A percentile compares a stretch with the other conserved stretches of the same genome.
These are phyloP conservation scores for Eupeodes latifasciatus DNA, from an alignment of 2,888 invertebrate species.

Conservation along the genomic window DNA sequence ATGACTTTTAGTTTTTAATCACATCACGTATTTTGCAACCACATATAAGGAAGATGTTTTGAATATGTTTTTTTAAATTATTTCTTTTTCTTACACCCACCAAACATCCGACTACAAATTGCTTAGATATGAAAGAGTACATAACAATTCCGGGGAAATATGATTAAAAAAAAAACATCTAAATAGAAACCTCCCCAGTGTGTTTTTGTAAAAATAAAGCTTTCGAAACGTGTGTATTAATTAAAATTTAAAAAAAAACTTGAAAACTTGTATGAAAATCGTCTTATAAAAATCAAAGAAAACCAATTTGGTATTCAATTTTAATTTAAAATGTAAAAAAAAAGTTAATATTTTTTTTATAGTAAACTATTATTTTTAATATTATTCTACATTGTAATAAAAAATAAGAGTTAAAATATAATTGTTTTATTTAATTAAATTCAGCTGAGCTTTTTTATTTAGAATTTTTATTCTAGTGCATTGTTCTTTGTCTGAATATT, in stretches of 20 bases:
- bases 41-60: not conserved
- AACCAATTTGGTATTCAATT: slow-evolving; percentile 55
- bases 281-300: slow-evolving; percentile 29
- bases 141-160: slow-evolving; percentile 14
- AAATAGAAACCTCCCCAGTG: slow-evolving; percentile 34
- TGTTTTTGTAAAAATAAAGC: slow-evolving; percentile 58
- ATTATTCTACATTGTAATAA: slow-evolving; percentile 68
- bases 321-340: slow-evolving; percentile 54
- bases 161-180: slow-evolving; percentile 10
- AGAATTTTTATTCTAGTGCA: not conserved
- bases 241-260: not conserved
- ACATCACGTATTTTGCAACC: slow-evolving; percentile 45
- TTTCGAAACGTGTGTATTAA: slow-evolving; percentile 57
- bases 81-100: not conserved
- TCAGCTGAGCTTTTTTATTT: not conserved
- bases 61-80: not conserved
- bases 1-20: slow-evolving; percentile 17
- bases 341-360: slow-evolving; percentile 62
- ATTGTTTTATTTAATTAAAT: slow-evolving; percentile 51
- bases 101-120: slow-evolving; percentile 5
- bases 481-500: too few relatives aligned
- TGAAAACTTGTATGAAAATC: slow-evolving; percentile 15
- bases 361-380: slow-evolving; percentile 65
- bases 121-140: not conserved
- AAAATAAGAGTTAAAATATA: slow-evolving; percentile 65